Percentiles rank a stretch among this genome's conserved stretches.
phyloP scores from a whole-genome alignment of 2,888 invertebrate genomes.

The Catonia carolina region DNA sequence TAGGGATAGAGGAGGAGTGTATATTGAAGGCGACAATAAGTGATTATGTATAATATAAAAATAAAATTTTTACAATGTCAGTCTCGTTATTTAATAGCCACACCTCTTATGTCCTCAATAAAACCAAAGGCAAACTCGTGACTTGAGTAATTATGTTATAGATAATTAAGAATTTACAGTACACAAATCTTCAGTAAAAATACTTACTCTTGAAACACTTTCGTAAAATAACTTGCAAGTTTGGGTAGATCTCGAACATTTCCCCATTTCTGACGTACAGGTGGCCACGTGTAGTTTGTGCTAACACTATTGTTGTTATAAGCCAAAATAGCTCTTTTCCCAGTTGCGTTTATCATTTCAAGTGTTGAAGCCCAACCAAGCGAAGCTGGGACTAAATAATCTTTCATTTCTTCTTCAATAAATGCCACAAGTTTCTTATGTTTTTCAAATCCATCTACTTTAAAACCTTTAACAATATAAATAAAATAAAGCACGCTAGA shows the following conservation, averaged over 20 bases:
- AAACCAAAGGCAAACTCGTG: no score
- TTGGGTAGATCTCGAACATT: constrained; percentile 47
- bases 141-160: no score
- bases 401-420: constrained; percentile 40
- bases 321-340: constrained; percentile 47
- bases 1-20: no score
- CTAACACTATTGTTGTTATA: constrained; percentile 45
- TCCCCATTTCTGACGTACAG: constrained; percentile 59
- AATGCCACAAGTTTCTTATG: constrained; percentile 42
- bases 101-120: no score
- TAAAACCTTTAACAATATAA: constrained; percentile 6
- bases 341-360: constrained; percentile 42
- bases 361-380: constrained; percentile 44
- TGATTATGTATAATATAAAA: no score
- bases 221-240: constrained; percentile 43
- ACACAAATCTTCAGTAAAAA: no score
- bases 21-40: no score
- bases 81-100: no score
- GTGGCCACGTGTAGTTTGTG: constrained; percentile 45
- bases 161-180: no score
- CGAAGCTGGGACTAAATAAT: constrained; percentile 39
- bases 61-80: no score
- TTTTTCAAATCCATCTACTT: constrained; percentile 24
- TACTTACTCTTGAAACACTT: no score
- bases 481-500: no score